Conservation (phyloP, 2,113 vertebrate species). For the Pseudopipra pipra region DNA sequence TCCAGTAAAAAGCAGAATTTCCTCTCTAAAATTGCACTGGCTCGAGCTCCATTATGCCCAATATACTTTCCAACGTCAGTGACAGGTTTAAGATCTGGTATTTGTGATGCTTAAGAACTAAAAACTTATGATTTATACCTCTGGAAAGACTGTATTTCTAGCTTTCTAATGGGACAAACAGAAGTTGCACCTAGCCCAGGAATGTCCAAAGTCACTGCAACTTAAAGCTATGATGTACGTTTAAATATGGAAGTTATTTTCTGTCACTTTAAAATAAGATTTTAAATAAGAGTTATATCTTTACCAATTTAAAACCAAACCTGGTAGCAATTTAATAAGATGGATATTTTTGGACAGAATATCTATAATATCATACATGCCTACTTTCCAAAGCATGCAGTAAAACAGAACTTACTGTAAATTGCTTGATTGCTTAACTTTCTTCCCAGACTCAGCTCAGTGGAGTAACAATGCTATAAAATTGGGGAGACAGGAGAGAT, state of each 20-base stretch:
- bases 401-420: constrained; percentile 21
- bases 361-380: neutral
- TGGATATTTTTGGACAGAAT: neutral
- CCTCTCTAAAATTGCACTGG: neutral
- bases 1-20: constrained; percentile 15
- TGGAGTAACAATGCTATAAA: neutral
- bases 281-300: constrained; percentile 9
- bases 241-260: constrained; percentile 1
- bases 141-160: neutral
- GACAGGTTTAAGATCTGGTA: constrained; percentile 15
- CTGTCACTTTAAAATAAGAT: neutral
- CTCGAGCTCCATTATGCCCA: neutral
- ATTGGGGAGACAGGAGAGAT: neutral
- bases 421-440: neutral
- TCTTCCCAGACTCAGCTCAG: neutral
- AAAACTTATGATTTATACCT: neutral
- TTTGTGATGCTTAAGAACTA: neutral
- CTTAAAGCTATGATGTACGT: neutral
- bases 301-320: neutral
- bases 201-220: neutral
- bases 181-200: neutral
- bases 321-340: constrained; percentile 23
- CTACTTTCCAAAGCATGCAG: neutral
- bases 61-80: neutral
- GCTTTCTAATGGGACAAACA: constrained; percentile 25